Percentiles rank a stretch among this genome's conserved stretches.
These are phyloP conservation scores for Seriola rivoliana DNA, from an alignment of 2,113 vertebrate species.

Conservation along the genomic window DNA sequence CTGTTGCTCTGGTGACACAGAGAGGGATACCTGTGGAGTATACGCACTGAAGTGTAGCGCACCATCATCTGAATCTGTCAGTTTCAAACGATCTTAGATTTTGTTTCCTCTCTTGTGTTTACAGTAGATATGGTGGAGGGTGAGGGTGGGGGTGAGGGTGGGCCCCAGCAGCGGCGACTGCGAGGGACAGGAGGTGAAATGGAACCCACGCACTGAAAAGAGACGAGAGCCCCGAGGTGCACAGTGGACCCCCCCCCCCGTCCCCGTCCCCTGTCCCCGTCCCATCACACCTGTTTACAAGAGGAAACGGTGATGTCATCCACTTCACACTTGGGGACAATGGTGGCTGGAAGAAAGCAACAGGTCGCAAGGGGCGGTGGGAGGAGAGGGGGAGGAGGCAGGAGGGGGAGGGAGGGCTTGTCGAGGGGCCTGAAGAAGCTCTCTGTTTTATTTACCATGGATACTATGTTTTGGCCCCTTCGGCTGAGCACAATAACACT, in stretches of 20 bases:
- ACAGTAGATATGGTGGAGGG: slow-evolving; percentile 3
- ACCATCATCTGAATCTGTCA: no score
- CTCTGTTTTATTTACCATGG: slow-evolving; percentile 88
- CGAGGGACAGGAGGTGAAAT: slow-evolving; percentile 69
- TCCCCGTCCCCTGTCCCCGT: not conserved
- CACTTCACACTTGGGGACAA: slow-evolving; percentile 82
- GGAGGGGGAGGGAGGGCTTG: slow-evolving; percentile 32
- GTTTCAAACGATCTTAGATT: no score
- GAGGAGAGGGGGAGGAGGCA: not conserved
- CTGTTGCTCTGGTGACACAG: no score
- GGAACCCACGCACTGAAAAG: slow-evolving; percentile 70
- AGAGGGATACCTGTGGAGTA: no score
- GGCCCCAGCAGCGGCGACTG: not conserved
- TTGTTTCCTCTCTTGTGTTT: slow-evolving; percentile 26
- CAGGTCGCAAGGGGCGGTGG: slow-evolving; percentile 63
- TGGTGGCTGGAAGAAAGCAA: slow-evolving; percentile 75
- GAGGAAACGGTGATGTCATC: slow-evolving; percentile 85
- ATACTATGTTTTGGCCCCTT: slow-evolving; percentile 86
- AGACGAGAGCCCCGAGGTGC: slow-evolving; percentile 46
- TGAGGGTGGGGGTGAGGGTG: not conserved
- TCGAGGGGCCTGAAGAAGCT: slow-evolving; percentile 71
- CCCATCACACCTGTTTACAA: slow-evolving; percentile 85
- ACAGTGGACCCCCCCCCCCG: not conserved
- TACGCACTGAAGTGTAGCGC: no score
- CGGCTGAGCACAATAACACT: slow-evolving; percentile 85